A percentile compares a stretch with the other conserved stretches of the same genome.
phyloP scores from a whole-genome alignment of 2,797 vertebrate genomes.

The Botia kubotai region DNA sequence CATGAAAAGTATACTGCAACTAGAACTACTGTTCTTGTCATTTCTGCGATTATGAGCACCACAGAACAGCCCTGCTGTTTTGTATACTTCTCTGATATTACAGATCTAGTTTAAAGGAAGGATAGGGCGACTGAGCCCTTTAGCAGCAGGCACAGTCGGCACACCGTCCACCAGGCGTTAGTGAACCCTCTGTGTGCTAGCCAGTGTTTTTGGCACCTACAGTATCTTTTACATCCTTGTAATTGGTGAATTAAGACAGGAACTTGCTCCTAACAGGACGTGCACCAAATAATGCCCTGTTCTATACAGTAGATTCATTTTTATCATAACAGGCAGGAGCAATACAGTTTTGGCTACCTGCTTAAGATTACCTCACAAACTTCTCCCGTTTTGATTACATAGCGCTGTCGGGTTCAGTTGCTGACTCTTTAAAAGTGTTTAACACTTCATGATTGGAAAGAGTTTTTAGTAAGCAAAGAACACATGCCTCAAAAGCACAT shows the following conservation, averaged over 20 bases:
- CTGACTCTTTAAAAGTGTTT: constrained; percentile 22
- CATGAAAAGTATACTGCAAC: constrained; percentile 22
- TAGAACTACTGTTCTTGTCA: constrained; percentile 2
- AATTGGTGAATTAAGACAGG: constrained; percentile 76
- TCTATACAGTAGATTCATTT: constrained; percentile 69
- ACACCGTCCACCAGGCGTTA: constrained; percentile 75
- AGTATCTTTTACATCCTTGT: constrained; percentile 57
- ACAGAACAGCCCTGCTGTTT: constrained; percentile 16
- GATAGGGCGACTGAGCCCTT: constrained; percentile 51
- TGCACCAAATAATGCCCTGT: constrained; percentile 62
- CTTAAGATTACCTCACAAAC: constrained; percentile 15
- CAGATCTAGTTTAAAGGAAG: constrained; percentile 51
- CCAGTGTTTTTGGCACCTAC: constrained; percentile 90
- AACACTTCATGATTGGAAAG: constrained; percentile 47
- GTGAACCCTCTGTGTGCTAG: constrained; percentile 78
- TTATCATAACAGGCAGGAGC: constrained; percentile 55
- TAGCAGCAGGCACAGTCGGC: constrained; percentile 78
- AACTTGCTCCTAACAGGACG: constrained; percentile 71
- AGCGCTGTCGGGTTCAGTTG: constrained; percentile 23
- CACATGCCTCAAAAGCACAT: constrained; percentile 47
- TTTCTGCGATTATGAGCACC: constrained; percentile 26
- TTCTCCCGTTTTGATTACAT: neutral
- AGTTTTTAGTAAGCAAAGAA: constrained; percentile 48
- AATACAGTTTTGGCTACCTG: constrained; percentile 49
- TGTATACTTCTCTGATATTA: constrained; percentile 34